Evolutionary conservation across 2,888 invertebrate genomes (phyloP).

Genomic region (Adineta ricciae): DNA sequence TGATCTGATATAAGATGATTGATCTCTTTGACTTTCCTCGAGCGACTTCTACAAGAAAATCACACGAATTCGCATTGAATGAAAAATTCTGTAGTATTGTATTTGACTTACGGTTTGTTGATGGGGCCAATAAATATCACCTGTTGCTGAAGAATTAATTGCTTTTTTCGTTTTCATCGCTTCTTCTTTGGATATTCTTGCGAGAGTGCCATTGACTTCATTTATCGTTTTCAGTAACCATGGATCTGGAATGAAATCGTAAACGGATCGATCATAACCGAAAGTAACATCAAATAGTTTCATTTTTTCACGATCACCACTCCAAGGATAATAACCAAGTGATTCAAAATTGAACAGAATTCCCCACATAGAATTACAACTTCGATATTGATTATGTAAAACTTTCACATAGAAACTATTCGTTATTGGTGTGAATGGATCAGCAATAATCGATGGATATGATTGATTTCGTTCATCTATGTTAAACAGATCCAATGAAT

Average conservation of each 20-base stretch:
- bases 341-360: not conserved
- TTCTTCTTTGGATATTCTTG: not conserved
- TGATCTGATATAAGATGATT: not conserved
- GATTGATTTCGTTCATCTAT: not conserved
- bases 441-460: not conserved
- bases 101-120: too few relatives aligned
- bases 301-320: not conserved
- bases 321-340: not conserved
- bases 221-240: not conserved
- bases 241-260: not conserved
- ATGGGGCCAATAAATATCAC: not conserved
- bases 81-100: too few relatives aligned
- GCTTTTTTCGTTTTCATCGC: not conserved
- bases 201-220: not conserved
- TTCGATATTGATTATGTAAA: too few relatives aligned
- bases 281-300: not conserved
- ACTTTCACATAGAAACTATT: too few relatives aligned
- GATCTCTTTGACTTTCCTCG: too few relatives aligned
- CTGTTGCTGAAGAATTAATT: not conserved
- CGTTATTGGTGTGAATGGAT: not conserved
- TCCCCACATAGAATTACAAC: not conserved
- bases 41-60: too few relatives aligned
- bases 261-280: not conserved
- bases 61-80: too few relatives aligned
- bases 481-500: not conserved